These are phyloP conservation scores for Poecilia velifera DNA, from an alignment of 2,797 vertebrate species.

Conservation along the genomic window DNA sequence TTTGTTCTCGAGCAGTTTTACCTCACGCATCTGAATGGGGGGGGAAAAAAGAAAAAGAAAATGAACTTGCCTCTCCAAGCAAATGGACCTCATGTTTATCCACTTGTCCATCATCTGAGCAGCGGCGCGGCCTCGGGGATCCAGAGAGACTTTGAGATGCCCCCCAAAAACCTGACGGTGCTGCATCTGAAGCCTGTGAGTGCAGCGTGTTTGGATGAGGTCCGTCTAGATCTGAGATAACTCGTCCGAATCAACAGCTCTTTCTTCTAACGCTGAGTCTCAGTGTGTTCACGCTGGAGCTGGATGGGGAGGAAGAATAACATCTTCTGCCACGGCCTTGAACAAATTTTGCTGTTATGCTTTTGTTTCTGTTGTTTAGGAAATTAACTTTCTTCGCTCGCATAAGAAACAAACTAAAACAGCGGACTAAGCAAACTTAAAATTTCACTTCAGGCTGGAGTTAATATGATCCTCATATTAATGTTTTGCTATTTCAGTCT, in stretches of 20 bases:
- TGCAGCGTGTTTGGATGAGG: conserved; percentile 79
- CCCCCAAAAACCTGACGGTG: conserved; percentile 49
- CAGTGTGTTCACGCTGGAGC: conserved; percentile 20
- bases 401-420: not conserved
- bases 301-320: conserved; percentile 18
- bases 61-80: conserved; percentile 65
- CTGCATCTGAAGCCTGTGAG: conserved; percentile 72
- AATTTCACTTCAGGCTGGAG: conserved; percentile 1
- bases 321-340: conserved; percentile 10
- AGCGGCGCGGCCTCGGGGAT: conserved; percentile 69
- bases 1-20: conserved; percentile 24
- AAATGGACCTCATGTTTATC: conserved; percentile 83
- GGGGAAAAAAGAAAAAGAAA: conserved; percentile 68
- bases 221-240: conserved; percentile 74
- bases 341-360: conserved; percentile 7
- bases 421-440: conserved; percentile 24
- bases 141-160: conserved; percentile 71
- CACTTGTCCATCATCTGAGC: conserved; percentile 81
- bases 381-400: not conserved
- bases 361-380: conserved; percentile 14
- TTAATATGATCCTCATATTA: conserved; percentile 33
- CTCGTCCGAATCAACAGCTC: conserved; percentile 66
- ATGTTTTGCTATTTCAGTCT: conserved; percentile 30
- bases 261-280: conserved; percentile 53
- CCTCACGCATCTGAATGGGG: conserved; percentile 15